Evolutionary conservation across 2,888 invertebrate species (phyloP).

Genomic region (Cheilosia variabilis): DNA sequence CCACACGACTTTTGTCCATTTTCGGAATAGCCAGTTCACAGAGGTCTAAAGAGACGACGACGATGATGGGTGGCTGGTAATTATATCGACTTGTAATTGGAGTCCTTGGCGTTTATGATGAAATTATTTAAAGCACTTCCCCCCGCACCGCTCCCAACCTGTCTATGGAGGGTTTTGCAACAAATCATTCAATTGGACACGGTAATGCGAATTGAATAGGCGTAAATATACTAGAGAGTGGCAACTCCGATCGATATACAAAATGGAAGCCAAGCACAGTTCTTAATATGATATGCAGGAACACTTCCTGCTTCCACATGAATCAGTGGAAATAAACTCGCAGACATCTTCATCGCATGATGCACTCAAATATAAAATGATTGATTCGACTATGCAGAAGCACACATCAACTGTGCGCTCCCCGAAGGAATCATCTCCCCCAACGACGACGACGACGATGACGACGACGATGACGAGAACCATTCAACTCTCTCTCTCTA

Average conservation of each 20-base stretch:
- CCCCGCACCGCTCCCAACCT: background rate
- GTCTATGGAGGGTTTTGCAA: background rate
- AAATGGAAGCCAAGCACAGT: too few species aligned
- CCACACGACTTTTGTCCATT: slow-evolving; percentile 38
- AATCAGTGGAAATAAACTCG: background rate
- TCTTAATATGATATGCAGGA: background rate
- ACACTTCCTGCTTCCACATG: slow-evolving; percentile 9
- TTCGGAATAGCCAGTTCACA: slow-evolving; percentile 6
- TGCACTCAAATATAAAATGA: slow-evolving; percentile 26
- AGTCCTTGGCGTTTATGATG: slow-evolving; percentile 43
- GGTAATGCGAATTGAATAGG: too few species aligned
- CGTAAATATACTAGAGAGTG: too few species aligned
- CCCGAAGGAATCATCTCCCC: slow-evolving; percentile 10
- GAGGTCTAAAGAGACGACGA: background rate
- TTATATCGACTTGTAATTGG: slow-evolving; percentile 47
- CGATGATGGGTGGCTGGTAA: slow-evolving; percentile 36
- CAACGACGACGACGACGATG: background rate
- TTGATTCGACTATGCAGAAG: slow-evolving; percentile 15
- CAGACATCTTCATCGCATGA: slow-evolving; percentile 32
- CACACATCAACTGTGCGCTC: slow-evolving; percentile 2
- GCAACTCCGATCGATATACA: too few species aligned
- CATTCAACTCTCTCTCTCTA: background rate
- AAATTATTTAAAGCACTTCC: slow-evolving; percentile 17
- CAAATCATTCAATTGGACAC: background rate
- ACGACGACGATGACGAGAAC: background rate